Evolutionary conservation across 1,140 invertebrate species (phyloP).

Genomic region (Gryllus bimaculatus): DNA sequence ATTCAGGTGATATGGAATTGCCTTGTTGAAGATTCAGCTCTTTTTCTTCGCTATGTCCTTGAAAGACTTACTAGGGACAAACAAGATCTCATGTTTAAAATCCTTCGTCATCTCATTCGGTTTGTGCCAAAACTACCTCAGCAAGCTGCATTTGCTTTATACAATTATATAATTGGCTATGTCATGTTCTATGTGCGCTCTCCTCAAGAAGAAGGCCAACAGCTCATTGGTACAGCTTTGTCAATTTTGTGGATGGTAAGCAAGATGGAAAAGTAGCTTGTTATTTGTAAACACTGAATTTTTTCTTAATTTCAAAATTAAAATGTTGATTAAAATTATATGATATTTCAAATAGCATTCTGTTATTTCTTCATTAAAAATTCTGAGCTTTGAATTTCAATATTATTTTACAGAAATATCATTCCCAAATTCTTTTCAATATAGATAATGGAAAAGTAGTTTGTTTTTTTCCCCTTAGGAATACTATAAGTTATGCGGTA

Average conservation of each 20-base stretch:
- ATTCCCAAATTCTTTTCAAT: no score
- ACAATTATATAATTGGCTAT: slow-evolving; percentile 98
- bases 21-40: slow-evolving; percentile 91
- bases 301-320: not conserved
- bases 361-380: slow-evolving; percentile 6
- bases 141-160: slow-evolving; percentile 95
- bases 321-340: slow-evolving; percentile 2
- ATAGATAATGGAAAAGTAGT: no score
- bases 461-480: no score
- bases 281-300: not conserved
- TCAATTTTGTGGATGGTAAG: slow-evolving; percentile 93
- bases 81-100: slow-evolving; percentile 92
- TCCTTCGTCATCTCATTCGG: slow-evolving; percentile 82
- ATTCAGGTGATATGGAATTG: slow-evolving; percentile 90
- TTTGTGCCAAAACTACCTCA: slow-evolving; percentile 90
- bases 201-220: slow-evolving; percentile 87
- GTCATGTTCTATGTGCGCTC: slow-evolving; percentile 98
- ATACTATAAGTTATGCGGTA: no score
- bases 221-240: slow-evolving; percentile 85
- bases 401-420: no score
- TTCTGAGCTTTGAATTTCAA: not conserved
- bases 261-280: slow-evolving; percentile 10
- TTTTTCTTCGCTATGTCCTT: slow-evolving; percentile 92
- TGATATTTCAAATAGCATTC: slow-evolving; percentile 15
- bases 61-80: slow-evolving; percentile 92